Evolutionary conservation across 2,888 invertebrate genomes (phyloP).

Genomic region (Caenorhabditis sp.): DNA sequence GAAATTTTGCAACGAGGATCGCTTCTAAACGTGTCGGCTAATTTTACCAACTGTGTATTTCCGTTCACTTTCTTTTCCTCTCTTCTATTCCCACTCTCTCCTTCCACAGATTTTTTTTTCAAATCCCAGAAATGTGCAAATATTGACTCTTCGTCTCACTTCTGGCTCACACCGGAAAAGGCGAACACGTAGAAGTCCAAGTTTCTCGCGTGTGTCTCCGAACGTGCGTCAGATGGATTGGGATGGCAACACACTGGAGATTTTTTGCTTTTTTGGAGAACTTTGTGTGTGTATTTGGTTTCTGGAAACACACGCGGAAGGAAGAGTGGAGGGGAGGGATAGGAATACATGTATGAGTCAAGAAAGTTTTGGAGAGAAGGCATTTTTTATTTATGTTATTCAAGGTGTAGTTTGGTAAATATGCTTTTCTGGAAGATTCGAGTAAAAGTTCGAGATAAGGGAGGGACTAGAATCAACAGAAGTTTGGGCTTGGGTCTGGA

Average conservation of each 20-base stretch:
- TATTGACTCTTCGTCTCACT: slow-evolving; percentile 29
- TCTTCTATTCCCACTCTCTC: background rate
- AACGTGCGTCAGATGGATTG: slow-evolving; percentile 33
- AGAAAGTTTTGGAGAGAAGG: background rate
- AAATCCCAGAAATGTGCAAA: slow-evolving; percentile 29
- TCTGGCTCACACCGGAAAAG: slow-evolving; percentile 26
- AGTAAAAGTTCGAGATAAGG: too few relatives aligned
- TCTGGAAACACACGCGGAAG: slow-evolving; percentile 1
- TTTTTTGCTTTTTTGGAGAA: background rate
- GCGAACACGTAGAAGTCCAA: slow-evolving; percentile 40
- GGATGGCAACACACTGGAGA: slow-evolving; percentile 25
- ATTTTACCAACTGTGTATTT: slow-evolving; percentile 16
- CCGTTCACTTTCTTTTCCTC: slow-evolving; percentile 15
- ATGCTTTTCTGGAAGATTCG: background rate
- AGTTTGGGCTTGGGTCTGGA: too few relatives aligned
- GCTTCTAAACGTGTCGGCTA: background rate
- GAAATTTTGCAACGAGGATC: too few relatives aligned
- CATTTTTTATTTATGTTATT: background rate
- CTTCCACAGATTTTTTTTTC: background rate
- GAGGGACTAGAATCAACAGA: too few relatives aligned
- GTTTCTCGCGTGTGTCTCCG: slow-evolving; percentile 1
- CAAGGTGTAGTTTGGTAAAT: slow-evolving; percentile 1
- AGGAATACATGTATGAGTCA: slow-evolving; percentile 1
- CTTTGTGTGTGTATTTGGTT: slow-evolving; percentile 3
- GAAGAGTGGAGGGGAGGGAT: background rate